Evolutionary conservation across 2,888 invertebrate species (phyloP).

Genomic region (Heliconius erato): DNA sequence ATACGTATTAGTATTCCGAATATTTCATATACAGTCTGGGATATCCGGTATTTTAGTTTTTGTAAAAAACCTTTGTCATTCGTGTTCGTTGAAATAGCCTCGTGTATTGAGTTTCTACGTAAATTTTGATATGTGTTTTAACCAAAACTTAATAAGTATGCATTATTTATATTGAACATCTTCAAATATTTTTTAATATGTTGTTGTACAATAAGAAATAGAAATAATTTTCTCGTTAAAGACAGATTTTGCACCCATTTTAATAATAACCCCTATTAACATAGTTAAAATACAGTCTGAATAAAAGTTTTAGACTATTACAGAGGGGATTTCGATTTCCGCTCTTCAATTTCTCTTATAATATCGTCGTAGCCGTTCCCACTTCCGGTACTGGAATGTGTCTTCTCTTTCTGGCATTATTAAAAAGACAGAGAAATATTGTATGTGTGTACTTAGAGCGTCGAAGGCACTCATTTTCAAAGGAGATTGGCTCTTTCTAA

Average conservation of each 20-base stretch:
- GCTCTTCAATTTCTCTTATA: conserved; percentile 61
- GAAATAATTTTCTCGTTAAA: not conserved
- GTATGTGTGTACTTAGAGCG: conserved; percentile 30
- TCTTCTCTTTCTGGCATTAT: conserved; percentile 52
- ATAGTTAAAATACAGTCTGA: conserved; percentile 10
- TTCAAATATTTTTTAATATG: not conserved
- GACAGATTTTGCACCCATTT: not conserved
- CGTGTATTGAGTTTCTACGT: not conserved
- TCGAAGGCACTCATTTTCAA: conserved; percentile 43
- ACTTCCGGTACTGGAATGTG: conserved; percentile 58
- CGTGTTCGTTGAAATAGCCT: not conserved
- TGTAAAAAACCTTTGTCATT: not conserved
- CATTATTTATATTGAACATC: not conserved
- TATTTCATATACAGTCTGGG: conserved; percentile 10
- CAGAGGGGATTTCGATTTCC: conserved; percentile 67
- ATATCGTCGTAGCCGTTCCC: conserved; percentile 65
- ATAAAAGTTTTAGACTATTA: conserved; percentile 44
- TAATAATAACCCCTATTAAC: not conserved
- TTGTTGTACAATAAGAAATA: not conserved
- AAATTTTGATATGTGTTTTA: not conserved
- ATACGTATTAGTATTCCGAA: conserved; percentile 30
- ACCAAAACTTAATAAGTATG: not conserved
- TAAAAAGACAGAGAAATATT: conserved; percentile 36
- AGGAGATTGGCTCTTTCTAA: conserved; percentile 44
- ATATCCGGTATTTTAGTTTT: conserved; percentile 5